Base-by-base conservation (phyloP, 2,888 invertebrate genomes). In the Cheilosia variabilis region DNA sequence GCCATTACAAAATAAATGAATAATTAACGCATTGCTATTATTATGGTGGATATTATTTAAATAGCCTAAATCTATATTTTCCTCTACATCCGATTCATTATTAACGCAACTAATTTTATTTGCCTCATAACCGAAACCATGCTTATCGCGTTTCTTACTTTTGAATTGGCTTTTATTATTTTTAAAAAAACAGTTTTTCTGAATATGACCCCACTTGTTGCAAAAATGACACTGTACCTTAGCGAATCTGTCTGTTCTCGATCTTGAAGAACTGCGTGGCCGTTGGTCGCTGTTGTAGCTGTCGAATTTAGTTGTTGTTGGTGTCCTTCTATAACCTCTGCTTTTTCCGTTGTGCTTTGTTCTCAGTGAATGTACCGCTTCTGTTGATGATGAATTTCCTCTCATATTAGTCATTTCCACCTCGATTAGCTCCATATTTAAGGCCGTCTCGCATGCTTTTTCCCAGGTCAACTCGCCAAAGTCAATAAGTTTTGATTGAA, bases 1-100 rank as follows among this genome's bases (percentile, higher is more conserved):
- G 27, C 58, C 31, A 57, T 71, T 47, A 47, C 27, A 27, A 50
- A 50, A 19, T 19, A 50, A 50, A 2, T 19, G 2, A 50, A 50
- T 7, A 50, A 50, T 19, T 17, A 50, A 50, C 19, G 50, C 50
- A 19, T 50, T 22, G 43, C 43, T n/a, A 5, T n/a, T 43, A 4
- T 15, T 41, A 41, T 15, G 15, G 41, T 41, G 43, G n/a, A n/a
- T 7, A 43, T 43, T 43, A 43, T 43, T 43, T n/a, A 43, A 43
- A 43, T n/a, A 43, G n/a, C 43, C 43, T 43, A 43, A n/a, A n/a
- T 43, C 43, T 43, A n/a, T n/a, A 43, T 43, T n/a, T n/a, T 43
- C 43, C 2, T 43, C 43, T 6, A 43, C 43, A n/a, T n/a, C n/a
- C 15, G 6, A 43, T n/a, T 43, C 43, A 6, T 7, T n/a, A n/a